These are phyloP conservation scores for Morinoia aosen DNA, from an alignment of 2,888 invertebrate species.

Conservation along the genomic window DNA sequence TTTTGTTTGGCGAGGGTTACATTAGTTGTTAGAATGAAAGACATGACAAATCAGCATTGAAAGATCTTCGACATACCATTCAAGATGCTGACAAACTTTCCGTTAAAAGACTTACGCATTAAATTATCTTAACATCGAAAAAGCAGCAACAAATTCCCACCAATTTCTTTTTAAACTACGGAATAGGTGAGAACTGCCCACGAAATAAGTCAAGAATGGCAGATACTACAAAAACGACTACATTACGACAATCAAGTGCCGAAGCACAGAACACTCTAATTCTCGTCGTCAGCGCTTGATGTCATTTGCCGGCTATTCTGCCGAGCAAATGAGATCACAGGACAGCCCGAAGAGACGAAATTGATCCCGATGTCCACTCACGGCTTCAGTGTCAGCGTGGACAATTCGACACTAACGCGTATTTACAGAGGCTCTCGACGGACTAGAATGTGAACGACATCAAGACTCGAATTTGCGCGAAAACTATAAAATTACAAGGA, in stretches of 20 bases:
- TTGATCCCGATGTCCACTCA: neutral
- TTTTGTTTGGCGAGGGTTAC: no score
- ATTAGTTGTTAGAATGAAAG: no score
- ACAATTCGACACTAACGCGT: constrained; percentile 3
- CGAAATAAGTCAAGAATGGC: neutral
- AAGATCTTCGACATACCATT: no score
- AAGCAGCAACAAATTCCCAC: no score
- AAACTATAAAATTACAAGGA: neutral
- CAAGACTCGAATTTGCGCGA: neutral
- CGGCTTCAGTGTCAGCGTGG: neutral
- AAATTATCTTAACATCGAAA: no score
- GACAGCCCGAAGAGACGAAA: neutral
- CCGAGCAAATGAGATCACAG: neutral
- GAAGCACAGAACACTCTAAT: neutral
- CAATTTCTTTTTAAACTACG: neutral
- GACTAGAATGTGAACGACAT: neutral
- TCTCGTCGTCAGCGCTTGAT: neutral
- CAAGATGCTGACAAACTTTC: no score
- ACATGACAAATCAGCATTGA: no score
- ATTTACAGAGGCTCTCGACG: neutral
- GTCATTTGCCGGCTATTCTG: neutral
- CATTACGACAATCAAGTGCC: neutral
- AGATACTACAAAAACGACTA: neutral
- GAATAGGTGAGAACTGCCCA: neutral
- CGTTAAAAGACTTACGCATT: no score